phyloP scores from a whole-genome alignment of 2,797 vertebrate genomes.

The Schizopygopsis pylzovi region DNA sequence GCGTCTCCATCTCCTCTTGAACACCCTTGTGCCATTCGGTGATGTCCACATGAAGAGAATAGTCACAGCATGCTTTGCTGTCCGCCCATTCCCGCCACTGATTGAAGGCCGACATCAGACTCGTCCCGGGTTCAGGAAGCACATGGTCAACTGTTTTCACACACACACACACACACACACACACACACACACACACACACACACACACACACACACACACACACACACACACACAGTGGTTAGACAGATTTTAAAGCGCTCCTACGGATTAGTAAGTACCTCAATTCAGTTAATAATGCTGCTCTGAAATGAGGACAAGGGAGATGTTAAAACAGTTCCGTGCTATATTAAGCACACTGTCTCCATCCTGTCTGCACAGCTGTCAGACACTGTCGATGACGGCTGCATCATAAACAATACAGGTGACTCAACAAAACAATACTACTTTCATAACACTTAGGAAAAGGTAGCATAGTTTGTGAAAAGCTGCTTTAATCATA shows the following conservation, averaged over 20 bases:
- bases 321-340: constrained; percentile 10
- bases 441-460: neutral
- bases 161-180: too few species aligned
- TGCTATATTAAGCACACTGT: constrained; percentile 16
- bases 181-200: constrained; percentile 41
- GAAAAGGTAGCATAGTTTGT: neutral
- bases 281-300: constrained; percentile 3
- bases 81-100: constrained; percentile 98
- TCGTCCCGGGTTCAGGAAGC: constrained; percentile 88
- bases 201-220: constrained; percentile 21
- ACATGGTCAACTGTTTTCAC: constrained; percentile 89
- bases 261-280: neutral
- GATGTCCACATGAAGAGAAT: constrained; percentile 95
- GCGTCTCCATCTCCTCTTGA: constrained; percentile 95
- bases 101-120: constrained; percentile 90
- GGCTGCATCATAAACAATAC: neutral
- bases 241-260: constrained; percentile 20
- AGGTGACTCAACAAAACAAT: neutral
- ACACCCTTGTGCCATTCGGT: constrained; percentile 96
- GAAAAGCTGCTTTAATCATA: neutral
- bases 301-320: constrained; percentile 22
- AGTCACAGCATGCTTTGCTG: constrained; percentile 96
- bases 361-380: constrained; percentile 3
- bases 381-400: neutral
- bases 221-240: constrained; percentile 40